Evolutionary conservation across 2,797 vertebrate genomes (phyloP).

Genomic region (Fistularia commersonii): DNA sequence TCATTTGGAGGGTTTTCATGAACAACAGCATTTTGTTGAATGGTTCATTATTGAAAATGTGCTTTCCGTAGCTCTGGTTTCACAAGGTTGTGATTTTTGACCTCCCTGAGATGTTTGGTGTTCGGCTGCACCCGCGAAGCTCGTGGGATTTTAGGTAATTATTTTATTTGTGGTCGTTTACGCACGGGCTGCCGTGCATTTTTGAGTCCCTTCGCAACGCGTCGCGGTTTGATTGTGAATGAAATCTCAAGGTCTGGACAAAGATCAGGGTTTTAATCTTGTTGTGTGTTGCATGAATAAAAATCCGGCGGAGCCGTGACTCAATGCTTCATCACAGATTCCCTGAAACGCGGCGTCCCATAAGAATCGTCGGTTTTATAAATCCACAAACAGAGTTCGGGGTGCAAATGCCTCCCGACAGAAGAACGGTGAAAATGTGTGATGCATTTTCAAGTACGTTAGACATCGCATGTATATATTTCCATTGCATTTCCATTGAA

Average conservation of each 20-base stretch:
- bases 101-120: no score
- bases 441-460: constrained; percentile 1
- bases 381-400: constrained; percentile 1
- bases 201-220: neutral
- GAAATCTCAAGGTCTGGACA: constrained; percentile 22
- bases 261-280: no score
- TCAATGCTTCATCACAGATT: neutral
- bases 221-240: constrained; percentile 5
- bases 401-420: constrained; percentile 8
- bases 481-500: no score
- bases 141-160: no score
- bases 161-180: no score
- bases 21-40: no score
- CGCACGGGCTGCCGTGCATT: neutral
- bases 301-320: constrained; percentile 1
- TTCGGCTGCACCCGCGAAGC: no score
- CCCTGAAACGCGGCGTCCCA: neutral
- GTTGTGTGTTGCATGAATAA: constrained; percentile 9
- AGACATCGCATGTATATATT: no score
- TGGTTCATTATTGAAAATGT: no score
- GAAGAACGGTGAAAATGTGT: neutral
- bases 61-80: no score
- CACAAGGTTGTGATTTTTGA: no score
- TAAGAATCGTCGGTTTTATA: constrained; percentile 1
- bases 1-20: no score